Evolutionary conservation across 2,888 invertebrate species (phyloP).

Genomic region (Leptopilina syphax): DNA sequence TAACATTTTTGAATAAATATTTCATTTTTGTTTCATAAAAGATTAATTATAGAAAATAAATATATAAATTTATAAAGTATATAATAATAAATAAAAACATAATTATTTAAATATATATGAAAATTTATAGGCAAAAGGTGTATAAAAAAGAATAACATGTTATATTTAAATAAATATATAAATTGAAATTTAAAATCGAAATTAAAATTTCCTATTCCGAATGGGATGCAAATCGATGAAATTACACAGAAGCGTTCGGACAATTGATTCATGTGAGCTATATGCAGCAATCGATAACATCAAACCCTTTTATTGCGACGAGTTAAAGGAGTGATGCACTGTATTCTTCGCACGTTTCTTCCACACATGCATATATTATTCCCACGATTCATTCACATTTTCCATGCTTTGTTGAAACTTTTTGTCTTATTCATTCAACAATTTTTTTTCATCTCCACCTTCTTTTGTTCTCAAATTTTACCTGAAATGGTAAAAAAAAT

Average conservation of each 20-base stretch:
- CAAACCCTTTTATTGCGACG: conserved; percentile 55
- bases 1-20: too few species aligned
- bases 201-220: background rate
- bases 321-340: too few species aligned
- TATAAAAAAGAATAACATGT: too few species aligned
- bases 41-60: too few species aligned
- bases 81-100: too few species aligned
- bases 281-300: conserved; percentile 43
- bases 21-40: too few species aligned
- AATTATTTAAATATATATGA: too few species aligned
- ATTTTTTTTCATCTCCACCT: conserved; percentile 4
- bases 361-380: conserved; percentile 21
- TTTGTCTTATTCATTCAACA: conserved; percentile 6
- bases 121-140: too few species aligned
- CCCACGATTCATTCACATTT: conserved; percentile 52
- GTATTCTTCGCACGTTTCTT: conserved; percentile 10
- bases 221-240: background rate
- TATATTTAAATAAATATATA: too few species aligned
- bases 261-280: conserved; percentile 56
- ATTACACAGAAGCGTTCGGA: conserved; percentile 42
- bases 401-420: conserved; percentile 20
- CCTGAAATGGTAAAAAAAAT: too few species aligned
- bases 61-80: too few species aligned
- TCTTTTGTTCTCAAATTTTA: background rate
- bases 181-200: background rate